A percentile compares a stretch with the other conserved stretches of the same genome.
Conservation (phyloP, 1,140 invertebrate genomes). For the Portunus trituberculatus region DNA sequence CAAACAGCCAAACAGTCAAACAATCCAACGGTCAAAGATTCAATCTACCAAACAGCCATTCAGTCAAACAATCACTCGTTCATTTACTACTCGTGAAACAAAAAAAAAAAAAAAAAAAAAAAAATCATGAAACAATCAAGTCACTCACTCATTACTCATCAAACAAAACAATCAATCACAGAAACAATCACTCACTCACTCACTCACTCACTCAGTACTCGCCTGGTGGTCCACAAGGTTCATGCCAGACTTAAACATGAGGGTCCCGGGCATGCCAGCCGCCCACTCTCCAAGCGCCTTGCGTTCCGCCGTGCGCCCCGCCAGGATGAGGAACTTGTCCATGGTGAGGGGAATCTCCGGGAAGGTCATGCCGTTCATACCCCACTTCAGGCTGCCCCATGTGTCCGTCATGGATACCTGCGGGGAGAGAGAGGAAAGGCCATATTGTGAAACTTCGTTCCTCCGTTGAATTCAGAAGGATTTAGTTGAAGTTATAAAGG, state of each 20-base stretch:
- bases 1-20: too few species aligned
- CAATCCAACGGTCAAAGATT: too few species aligned
- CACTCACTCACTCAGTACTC: neutral
- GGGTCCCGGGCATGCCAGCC: conserved; percentile 85
- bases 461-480: too few species aligned
- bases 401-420: conserved; percentile 67
- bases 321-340: conserved; percentile 82
- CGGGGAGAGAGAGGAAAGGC: neutral
- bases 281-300: conserved; percentile 85
- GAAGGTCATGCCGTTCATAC: conserved; percentile 86
- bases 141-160: too few species aligned
- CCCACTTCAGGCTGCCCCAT: conserved; percentile 84
- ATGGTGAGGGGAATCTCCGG: conserved; percentile 88
- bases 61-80: too few species aligned
- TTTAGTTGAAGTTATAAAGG: too few species aligned
- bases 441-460: too few species aligned
- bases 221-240: conserved; percentile 84
- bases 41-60: too few species aligned
- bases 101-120: too few species aligned
- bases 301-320: conserved; percentile 83
- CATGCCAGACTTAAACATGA: conserved; percentile 84
- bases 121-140: too few species aligned
- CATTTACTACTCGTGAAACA: too few species aligned
- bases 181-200: neutral
- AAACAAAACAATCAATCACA: neutral